Percentiles rank a stretch among this genome's conserved stretches.
These are phyloP conservation scores for Vipera latastei DNA, from an alignment of 2,797 vertebrate genomes.

Conservation along the genomic window DNA sequence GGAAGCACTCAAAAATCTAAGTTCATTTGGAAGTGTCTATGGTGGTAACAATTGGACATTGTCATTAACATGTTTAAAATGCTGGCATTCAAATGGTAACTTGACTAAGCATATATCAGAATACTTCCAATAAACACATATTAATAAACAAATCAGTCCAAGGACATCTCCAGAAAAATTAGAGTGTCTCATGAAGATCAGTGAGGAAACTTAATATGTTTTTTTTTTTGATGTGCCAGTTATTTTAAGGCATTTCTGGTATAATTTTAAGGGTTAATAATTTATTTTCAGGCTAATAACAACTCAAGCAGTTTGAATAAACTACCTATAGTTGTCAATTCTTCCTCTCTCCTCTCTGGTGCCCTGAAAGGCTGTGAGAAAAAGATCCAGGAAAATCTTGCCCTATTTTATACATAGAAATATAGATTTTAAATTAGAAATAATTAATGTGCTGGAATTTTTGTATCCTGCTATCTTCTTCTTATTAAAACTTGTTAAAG, in stretches of 20 bases:
- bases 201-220: constrained; percentile 51
- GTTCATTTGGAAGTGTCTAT: constrained; percentile 47
- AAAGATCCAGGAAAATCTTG: background rate
- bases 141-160: constrained; percentile 67
- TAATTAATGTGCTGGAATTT: background rate
- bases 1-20: constrained; percentile 60
- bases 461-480: background rate
- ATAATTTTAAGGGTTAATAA: background rate
- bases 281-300: background rate
- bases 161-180: constrained; percentile 61
- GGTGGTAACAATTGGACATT: constrained; percentile 57
- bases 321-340: background rate
- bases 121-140: constrained; percentile 68
- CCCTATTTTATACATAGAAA: background rate
- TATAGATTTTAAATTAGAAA: background rate
- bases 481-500: background rate
- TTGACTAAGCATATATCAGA: constrained; percentile 69
- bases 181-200: constrained; percentile 52
- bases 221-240: constrained; percentile 59
- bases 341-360: background rate
- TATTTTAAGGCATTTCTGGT: constrained; percentile 60
- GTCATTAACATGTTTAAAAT: constrained; percentile 61
- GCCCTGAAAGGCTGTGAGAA: background rate
- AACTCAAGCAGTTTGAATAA: background rate
- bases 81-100: constrained; percentile 70